A percentile compares a stretch with the other conserved stretches of the same genome.
Conservation (phyloP, 2,888 invertebrate species). For the Saturnia pavonia region DNA sequence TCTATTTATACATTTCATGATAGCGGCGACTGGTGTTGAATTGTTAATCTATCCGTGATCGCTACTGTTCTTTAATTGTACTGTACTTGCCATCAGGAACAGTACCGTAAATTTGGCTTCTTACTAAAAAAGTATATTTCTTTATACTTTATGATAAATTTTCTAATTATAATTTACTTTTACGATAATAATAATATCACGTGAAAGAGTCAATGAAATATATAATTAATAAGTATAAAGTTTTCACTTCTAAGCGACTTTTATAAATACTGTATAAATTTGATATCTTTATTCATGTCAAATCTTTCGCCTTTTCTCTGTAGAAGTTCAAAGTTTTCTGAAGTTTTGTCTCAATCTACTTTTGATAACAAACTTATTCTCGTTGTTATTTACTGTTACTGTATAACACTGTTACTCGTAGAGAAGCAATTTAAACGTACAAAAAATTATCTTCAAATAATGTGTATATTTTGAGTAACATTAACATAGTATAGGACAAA, state of each 20-base stretch:
- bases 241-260: slow-evolving; percentile 27
- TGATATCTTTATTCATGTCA: slow-evolving; percentile 36
- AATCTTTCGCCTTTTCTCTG: slow-evolving; percentile 36
- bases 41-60: too few relatives aligned
- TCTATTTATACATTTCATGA: too few relatives aligned
- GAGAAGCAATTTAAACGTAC: background rate
- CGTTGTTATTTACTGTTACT: slow-evolving; percentile 10
- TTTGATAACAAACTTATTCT: slow-evolving; percentile 10
- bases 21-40: too few relatives aligned
- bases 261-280: slow-evolving; percentile 33
- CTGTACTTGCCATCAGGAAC: too few relatives aligned
- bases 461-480: background rate
- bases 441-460: background rate
- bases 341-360: slow-evolving; percentile 25
- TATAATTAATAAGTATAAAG: slow-evolving; percentile 21
- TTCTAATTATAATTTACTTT: background rate
- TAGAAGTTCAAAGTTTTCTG: slow-evolving; percentile 23
- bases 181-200: slow-evolving; percentile 3
- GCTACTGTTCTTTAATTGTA: too few relatives aligned
- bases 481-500: background rate
- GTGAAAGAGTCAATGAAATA: background rate
- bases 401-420: background rate
- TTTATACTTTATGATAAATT: background rate
- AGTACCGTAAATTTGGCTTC: too few relatives aligned
- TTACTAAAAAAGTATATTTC: too few relatives aligned